phyloP scores from a whole-genome alignment of 2,888 invertebrate genomes.

The Epinotia demarniana region DNA sequence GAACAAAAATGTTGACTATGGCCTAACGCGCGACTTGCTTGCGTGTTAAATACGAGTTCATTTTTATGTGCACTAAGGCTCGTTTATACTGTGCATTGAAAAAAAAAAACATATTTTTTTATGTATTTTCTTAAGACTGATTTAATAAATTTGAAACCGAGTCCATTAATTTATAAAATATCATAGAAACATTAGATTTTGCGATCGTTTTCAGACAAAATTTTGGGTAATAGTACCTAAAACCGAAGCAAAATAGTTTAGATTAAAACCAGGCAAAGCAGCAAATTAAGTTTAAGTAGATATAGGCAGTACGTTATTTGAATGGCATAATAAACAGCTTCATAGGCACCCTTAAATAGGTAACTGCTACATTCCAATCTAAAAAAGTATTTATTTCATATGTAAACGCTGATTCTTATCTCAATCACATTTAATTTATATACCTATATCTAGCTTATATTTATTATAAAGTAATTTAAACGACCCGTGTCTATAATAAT shows the following conservation, averaged over 20 bases:
- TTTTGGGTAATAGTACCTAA: neutral
- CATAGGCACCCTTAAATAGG: no score
- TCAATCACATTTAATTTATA: neutral
- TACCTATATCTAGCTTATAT: neutral
- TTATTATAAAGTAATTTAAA: neutral
- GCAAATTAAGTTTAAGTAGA: no score
- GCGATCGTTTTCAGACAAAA: neutral
- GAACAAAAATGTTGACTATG: conserved; percentile 31
- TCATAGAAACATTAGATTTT: no score
- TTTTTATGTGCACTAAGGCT: conserved; percentile 36
- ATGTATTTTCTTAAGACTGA: neutral
- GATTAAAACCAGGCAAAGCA: neutral
- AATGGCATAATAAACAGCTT: no score
- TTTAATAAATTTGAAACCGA: no score
- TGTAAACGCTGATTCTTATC: neutral
- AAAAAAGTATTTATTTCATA: neutral
- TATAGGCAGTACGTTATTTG: no score
- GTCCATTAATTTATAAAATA: no score
- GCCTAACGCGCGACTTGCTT: conserved; percentile 30
- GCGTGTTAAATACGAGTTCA: conserved; percentile 35
- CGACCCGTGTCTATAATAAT: neutral
- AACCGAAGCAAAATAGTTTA: neutral
- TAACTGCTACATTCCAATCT: no score
- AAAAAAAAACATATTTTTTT: neutral
- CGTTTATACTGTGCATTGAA: conserved; percentile 4